phyloP scores from a whole-genome alignment of 2,888 invertebrate genomes.

The Agrotis segetum region DNA sequence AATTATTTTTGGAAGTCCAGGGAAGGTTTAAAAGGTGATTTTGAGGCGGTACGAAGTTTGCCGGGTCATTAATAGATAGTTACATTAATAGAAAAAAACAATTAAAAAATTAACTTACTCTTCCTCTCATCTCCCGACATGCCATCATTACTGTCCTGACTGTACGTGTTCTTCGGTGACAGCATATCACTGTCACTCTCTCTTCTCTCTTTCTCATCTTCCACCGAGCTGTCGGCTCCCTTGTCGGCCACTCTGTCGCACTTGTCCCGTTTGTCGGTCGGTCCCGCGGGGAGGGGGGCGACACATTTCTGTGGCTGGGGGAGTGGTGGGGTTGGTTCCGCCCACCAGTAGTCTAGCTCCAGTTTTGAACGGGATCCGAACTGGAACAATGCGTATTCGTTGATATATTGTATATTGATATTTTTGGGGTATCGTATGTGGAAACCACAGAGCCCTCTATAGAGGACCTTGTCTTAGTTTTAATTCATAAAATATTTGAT shows the following conservation, averaged over 20 bases:
- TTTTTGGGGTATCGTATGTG: too few relatives aligned
- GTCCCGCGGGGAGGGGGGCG: slow-evolving; percentile 7
- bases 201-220: slow-evolving; percentile 77
- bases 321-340: slow-evolving; percentile 87
- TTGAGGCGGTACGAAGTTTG: too few relatives aligned
- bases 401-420: too few relatives aligned
- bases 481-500: too few relatives aligned
- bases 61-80: too few relatives aligned
- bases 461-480: too few relatives aligned
- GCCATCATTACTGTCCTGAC: slow-evolving; percentile 88
- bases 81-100: too few relatives aligned
- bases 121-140: slow-evolving; percentile 87
- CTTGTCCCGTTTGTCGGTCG: slow-evolving; percentile 51
- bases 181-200: slow-evolving; percentile 83
- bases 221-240: slow-evolving; percentile 74
- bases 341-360: slow-evolving; percentile 95
- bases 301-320: slow-evolving; percentile 68
- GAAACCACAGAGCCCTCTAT: too few relatives aligned
- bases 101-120: slow-evolving; percentile 66
- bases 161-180: slow-evolving; percentile 83
- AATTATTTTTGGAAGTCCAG: too few relatives aligned
- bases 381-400: slow-evolving; percentile 79
- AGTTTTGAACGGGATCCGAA: slow-evolving; percentile 94
- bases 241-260: slow-evolving; percentile 71
- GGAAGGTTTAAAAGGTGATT: too few relatives aligned